Evolutionary conservation across 1,140 invertebrate species (phyloP), one percentile per base, ranked within the genome.

Genomic region (Argopecten irradians): DNA sequence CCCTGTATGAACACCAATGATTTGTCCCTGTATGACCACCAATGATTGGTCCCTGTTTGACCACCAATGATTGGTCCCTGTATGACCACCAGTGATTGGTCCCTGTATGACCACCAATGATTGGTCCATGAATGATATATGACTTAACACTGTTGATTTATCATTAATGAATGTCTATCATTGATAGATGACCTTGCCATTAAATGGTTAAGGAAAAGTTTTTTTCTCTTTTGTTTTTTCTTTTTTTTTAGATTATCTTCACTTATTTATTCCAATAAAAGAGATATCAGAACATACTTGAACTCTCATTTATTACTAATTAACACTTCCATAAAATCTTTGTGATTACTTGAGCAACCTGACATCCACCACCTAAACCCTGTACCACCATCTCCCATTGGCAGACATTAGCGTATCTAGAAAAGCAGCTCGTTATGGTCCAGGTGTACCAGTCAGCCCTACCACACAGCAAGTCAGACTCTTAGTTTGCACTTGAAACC

Each of bases 401-500:
- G 13, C 43, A 46, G 43, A 46, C 55, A 71, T 71, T 28, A 71
- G 36, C 13, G 36, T 39, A n/a, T 71, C 55, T 5, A 71, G n/a
- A 5, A 11, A 71, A 71, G 55, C n/a, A 28, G 8, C 8, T 11
- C 0, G 55, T 71, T 71, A 5, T 28, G 55, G n/a, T 71, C 55
- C 55, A 71, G 55, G 55, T 71, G 22, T 71, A 71, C 55, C 5
- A 71, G 55, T n/a, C 55, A 71, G 22, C 55, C 55, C 28, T 71
- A n/a, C 55, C 55, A 71, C 55, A 71, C 55, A 71, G 55, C 55
- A 28, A 71, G 55, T n/a, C n/a, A 71, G 55, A 71, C 55, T 28
- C 55, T n/a, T 71, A n/a, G 5, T 71, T 71, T 71, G 55, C 55
- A 71, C 55, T 71, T 71, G 55, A 71, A 71, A 71, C 55, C 55